Evolutionary conservation across 2,113 vertebrate species (phyloP), one percentile per base, ranked within the genome.

Genomic region (Ageneiosus marmoratus): DNA sequence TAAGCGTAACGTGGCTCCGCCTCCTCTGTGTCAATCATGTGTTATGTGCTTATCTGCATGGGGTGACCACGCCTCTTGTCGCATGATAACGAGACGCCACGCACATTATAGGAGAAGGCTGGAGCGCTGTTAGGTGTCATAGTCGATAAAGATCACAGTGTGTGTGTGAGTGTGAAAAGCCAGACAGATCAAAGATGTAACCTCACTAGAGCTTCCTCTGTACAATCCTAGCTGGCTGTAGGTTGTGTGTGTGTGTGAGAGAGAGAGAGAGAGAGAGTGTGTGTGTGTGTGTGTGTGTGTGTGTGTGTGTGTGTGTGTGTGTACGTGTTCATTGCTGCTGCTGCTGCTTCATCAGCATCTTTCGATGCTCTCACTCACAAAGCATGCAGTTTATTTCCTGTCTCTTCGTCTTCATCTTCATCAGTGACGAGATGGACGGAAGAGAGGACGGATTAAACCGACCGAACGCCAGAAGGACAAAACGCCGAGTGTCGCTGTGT

Each of bases 131-230:
- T 5, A 22, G 70, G 78, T 60, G 51, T 46, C 24, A 44, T 15
- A 29, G 37, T 58, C 0, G 60, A 84, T n/a, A 74, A 16, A 32
- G 55, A 13, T 67, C 9, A 24, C 18, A 44, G 53, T 50, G 55
- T n/a, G 78, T 9, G 63, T 56, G 53, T n/a, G 78, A 10, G 79
- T 18, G 55, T 69, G 44, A 18, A 27, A 41, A n/a, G 46, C 56
- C 22, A 46, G 32, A 67, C 34, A 63, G 67, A 79, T 58, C 75
- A 75, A 56, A 79, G 55, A 63, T 48, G 77, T 77, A 67, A 83
- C 58, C 73, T 83, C 81, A 77, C 73, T 83, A 65, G 81, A 77
- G 77, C 75, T 82, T 82, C 75, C 81, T 86, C 44, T 74, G 80
- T 72, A 82, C 77, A 79, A 44, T 44, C 46, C 58, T 24, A 70